Evolutionary conservation across 2,797 vertebrate species (phyloP).

Genomic region (Odontamblyopus lacepedii): DNA sequence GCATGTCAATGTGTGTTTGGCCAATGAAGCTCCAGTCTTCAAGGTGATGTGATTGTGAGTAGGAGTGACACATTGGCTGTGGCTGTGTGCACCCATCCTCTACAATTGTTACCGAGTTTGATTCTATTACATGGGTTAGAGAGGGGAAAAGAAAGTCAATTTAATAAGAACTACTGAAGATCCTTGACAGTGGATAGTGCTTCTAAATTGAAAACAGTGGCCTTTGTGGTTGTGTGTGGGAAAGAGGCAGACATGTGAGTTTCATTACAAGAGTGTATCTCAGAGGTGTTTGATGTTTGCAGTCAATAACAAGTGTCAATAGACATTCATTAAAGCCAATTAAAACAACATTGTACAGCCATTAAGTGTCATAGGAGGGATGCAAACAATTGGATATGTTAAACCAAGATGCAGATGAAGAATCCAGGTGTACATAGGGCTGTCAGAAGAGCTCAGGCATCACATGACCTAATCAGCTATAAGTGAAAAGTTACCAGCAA

Average conservation of each 20-base stretch:
- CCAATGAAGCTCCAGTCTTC: neutral
- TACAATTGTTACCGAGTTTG: neutral
- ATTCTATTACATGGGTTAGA: constrained; percentile 5
- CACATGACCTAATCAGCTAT: no score
- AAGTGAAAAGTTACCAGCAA: neutral
- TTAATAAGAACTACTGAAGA: constrained; percentile 1
- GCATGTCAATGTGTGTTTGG: neutral
- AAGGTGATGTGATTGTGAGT: neutral
- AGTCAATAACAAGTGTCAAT: neutral
- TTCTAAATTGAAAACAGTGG: neutral
- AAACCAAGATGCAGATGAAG: neutral
- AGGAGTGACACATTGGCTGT: neutral
- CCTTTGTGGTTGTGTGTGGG: neutral
- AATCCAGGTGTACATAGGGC: neutral
- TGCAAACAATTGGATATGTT: neutral
- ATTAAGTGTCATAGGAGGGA: neutral
- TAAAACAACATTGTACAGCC: neutral
- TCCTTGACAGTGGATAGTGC: neutral
- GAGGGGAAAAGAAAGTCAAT: neutral
- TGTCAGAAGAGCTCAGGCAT: neutral
- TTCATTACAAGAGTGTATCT: neutral
- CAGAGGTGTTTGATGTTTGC: neutral
- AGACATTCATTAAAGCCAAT: neutral
- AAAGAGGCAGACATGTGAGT: neutral
- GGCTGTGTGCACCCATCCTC: neutral